Base-by-base conservation (phyloP, 37 sponge, comb jelly and placozoan genomes). In the Corticium candelabrum region DNA sequence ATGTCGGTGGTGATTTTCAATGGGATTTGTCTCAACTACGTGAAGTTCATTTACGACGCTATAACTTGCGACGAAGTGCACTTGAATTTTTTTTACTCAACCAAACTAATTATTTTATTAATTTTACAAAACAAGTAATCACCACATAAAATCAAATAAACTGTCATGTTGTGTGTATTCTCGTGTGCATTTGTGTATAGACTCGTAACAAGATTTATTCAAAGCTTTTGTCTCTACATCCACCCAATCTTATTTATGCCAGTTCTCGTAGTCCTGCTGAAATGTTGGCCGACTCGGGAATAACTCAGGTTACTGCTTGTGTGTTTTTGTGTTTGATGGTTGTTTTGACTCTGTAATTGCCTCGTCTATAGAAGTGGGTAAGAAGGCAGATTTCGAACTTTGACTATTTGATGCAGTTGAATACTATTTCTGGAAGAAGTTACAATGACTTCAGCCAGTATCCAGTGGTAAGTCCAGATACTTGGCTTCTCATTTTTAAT, bases 391-490 rank as follows among this genome's bases (percentile, higher is more conserved):
- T 96, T 57, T 85, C 81, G 34, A 96, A 90, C 83, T 96, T 96
- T 90, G 94, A 96, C 69, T 96, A 96, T 76, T 84, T 96, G 62
- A 96, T 96, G 89, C 88, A 93, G 75, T 80, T 96, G 31, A 96
- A 96, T 84, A 96, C 91, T 38, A 90, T 96, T 31, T 85, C 97
- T 15, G 97, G 97, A 3, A 41, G 97, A 37, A 93, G 93, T 1
- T 96, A 93, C 86, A 96, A 96, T 67, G 97, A 96, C 80, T 89
- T 96, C 82, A 93, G 89, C 77, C 97, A 96, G 74, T 96, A 96
- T 76, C 97, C 97, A 3, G 87, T 96, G 75, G 92, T 91, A 69
- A 83, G 89, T 76, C 40, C 3, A 1, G 37, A 29, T 34, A n/a
- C 15, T 57, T 27, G 2, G 11, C 11, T 5, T 43, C 56, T 43